Percentiles rank a stretch among this genome's conserved stretches.
phyloP scores from a whole-genome alignment of 1,140 invertebrate genomes.

The Melanaphis sacchari region DNA sequence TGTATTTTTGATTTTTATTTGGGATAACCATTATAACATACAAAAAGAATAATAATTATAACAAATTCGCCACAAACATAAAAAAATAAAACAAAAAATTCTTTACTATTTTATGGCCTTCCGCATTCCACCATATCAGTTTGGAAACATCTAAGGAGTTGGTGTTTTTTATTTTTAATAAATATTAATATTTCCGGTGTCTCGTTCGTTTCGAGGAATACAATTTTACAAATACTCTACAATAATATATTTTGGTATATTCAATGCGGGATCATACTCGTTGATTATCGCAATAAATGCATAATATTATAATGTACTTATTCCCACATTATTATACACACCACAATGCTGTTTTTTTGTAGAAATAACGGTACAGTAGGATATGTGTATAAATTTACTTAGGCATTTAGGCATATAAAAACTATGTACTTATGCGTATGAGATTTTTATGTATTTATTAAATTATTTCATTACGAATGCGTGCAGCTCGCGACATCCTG shows the following conservation, averaged over 20 bases:
- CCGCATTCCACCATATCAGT: neutral
- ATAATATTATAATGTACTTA: neutral
- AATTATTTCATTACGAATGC: neutral
- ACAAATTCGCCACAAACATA: neutral
- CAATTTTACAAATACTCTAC: neutral
- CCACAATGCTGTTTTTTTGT: neutral
- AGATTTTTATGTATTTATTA: neutral
- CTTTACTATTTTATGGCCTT: neutral
- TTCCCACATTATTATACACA: neutral
- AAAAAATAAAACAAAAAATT: neutral
- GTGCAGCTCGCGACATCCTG: neutral
- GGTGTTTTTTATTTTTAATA: neutral
- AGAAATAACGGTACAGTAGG: neutral
- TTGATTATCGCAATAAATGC: neutral
- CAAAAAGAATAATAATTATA: neutral
- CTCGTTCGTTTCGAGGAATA: neutral
- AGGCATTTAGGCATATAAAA: neutral
- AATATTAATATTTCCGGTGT: neutral
- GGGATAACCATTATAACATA: neutral
- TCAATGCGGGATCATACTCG: neutral
- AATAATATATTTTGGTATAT: too few species aligned
- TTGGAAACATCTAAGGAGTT: neutral
- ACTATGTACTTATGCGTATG: neutral
- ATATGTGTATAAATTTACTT: neutral
- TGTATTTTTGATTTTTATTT: neutral